phyloP scores from a whole-genome alignment of 2,888 invertebrate genomes.

The Charanyca ferruginea region DNA sequence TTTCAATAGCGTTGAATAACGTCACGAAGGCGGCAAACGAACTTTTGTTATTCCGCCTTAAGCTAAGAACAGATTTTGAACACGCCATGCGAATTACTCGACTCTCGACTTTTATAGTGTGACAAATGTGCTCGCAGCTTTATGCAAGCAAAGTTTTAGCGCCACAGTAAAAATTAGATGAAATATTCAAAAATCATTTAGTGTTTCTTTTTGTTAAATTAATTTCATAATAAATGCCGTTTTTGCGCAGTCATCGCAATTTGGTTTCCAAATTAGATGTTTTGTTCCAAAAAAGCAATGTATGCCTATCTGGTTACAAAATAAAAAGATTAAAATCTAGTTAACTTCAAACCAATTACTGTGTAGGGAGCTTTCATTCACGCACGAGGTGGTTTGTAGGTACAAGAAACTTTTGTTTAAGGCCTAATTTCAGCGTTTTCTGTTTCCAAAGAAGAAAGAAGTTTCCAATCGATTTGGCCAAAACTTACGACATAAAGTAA shows the following conservation, averaged over 20 bases:
- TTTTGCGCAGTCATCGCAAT: slow-evolving; percentile 16
- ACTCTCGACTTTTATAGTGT: slow-evolving; percentile 13
- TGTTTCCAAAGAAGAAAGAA: slow-evolving; percentile 18
- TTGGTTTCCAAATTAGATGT: slow-evolving; percentile 40
- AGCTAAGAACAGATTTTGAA: slow-evolving; percentile 30
- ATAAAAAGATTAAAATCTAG: slow-evolving; percentile 43
- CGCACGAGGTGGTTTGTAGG: slow-evolving; percentile 11
- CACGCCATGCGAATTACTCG: slow-evolving; percentile 28
- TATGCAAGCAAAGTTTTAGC: not conserved
- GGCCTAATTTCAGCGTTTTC: slow-evolving; percentile 24
- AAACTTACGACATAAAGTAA: not conserved
- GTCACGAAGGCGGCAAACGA: slow-evolving; percentile 23
- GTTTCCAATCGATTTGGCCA: slow-evolving; percentile 12
- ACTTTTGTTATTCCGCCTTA: slow-evolving; percentile 33
- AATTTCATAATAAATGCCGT: slow-evolving; percentile 23
- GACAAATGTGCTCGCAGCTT: slow-evolving; percentile 24
- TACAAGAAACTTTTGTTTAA: slow-evolving; percentile 20
- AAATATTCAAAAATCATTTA: slow-evolving; percentile 47
- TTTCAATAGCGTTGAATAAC: slow-evolving; percentile 59
- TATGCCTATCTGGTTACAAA: no score
- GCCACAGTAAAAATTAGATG: slow-evolving; percentile 22
- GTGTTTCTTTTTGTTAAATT: slow-evolving; percentile 36
- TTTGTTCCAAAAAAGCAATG: slow-evolving; percentile 37
- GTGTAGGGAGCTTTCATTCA: slow-evolving; percentile 3
- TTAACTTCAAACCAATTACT: slow-evolving; percentile 44